phyloP scores from a whole-genome alignment of 2,888 invertebrate genomes.

The Meiosimyza decipiens region DNA sequence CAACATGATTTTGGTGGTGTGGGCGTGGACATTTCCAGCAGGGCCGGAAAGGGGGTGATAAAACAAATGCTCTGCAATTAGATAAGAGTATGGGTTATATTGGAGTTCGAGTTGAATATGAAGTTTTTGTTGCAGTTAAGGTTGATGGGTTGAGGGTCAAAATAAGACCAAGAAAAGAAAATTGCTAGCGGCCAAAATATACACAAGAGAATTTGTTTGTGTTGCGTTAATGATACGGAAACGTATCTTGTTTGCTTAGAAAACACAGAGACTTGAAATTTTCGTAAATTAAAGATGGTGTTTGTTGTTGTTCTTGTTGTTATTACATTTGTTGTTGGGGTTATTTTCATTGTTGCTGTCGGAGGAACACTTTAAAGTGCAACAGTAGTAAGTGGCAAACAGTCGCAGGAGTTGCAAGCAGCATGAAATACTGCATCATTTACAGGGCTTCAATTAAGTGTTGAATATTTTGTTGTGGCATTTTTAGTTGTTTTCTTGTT shows the following conservation, averaged over 20 bases:
- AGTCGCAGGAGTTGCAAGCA: background rate
- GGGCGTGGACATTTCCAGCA: too few species aligned
- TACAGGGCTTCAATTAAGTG: too few species aligned
- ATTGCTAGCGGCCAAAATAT: conserved; percentile 23
- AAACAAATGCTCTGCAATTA: too few species aligned
- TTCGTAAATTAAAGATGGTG: background rate
- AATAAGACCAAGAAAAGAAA: conserved; percentile 23
- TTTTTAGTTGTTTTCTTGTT: too few species aligned
- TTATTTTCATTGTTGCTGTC: background rate
- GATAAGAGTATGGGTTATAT: too few species aligned
- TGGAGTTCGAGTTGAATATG: too few species aligned
- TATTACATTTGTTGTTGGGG: background rate
- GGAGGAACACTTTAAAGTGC: too few species aligned
- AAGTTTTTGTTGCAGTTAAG: background rate
- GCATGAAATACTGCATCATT: too few species aligned
- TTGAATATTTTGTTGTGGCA: too few species aligned
- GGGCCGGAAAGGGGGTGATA: too few species aligned
- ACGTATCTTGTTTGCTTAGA: conserved; percentile 12
- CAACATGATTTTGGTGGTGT: too few species aligned
- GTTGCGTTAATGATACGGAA: background rate
- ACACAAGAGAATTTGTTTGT: conserved; percentile 9
- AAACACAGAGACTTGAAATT: background rate
- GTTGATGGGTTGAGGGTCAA: conserved; percentile 8
- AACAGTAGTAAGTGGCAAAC: too few species aligned
- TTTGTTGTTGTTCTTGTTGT: background rate